phyloP scores from a whole-genome alignment of 1,140 invertebrate species.

The Eriosoma lanigerum region DNA sequence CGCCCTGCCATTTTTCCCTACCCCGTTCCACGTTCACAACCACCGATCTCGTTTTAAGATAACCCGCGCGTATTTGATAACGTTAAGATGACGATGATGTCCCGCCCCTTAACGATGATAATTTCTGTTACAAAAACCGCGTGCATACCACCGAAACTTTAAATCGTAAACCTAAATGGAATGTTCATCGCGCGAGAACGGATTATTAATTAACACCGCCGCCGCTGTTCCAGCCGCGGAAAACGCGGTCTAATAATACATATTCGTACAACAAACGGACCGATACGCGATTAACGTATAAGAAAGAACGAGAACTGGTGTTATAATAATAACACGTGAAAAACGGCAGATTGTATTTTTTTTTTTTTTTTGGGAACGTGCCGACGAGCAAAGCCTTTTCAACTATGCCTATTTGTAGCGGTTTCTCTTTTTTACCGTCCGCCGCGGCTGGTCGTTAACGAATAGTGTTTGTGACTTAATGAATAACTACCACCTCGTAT shows the following conservation, averaged over 20 bases:
- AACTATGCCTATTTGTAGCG: slow-evolving; percentile 37
- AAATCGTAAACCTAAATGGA: too few relatives aligned
- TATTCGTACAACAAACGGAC: neutral
- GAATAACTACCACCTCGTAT: neutral
- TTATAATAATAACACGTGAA: neutral
- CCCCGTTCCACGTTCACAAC: too few relatives aligned
- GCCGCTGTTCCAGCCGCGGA: too few relatives aligned
- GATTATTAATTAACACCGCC: too few relatives aligned
- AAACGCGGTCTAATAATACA: too few relatives aligned
- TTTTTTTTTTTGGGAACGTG: slow-evolving; percentile 38
- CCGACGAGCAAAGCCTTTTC: neutral
- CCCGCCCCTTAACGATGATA: neutral
- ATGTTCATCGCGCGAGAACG: too few relatives aligned
- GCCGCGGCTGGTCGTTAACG: slow-evolving; percentile 20
- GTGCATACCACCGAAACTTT: too few relatives aligned
- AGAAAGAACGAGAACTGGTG: neutral
- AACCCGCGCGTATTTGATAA: neutral
- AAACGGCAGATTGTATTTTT: neutral
- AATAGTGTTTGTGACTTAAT: slow-evolving; percentile 35
- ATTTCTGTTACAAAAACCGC: too few relatives aligned
- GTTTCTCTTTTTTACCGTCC: slow-evolving; percentile 32
- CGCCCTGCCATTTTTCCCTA: neutral
- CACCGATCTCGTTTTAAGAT: neutral
- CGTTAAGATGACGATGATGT: neutral
- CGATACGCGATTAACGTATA: neutral